Percentiles rank a stretch among this genome's conserved stretches.
Conservation (phyloP, 1,140 invertebrate genomes). For the Ceratina australensis region DNA sequence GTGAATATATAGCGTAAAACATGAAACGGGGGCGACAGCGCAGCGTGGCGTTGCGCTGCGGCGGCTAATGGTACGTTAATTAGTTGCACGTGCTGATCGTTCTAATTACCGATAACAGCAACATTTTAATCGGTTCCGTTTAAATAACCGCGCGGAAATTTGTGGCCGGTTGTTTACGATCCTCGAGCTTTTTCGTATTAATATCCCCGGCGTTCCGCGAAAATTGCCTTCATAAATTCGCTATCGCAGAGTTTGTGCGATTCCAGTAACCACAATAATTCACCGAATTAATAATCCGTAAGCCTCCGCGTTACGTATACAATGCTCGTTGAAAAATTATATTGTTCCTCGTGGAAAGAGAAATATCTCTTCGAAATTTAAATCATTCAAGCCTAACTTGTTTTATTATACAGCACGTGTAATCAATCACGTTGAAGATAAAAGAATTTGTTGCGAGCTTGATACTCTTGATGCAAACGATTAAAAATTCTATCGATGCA, state of each 20-base stretch:
- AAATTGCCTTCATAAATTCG: slow-evolving; percentile 43
- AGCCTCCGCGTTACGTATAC: not conserved
- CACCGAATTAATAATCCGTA: slow-evolving; percentile 37
- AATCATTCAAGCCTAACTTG: too few relatives aligned
- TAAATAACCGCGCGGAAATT: slow-evolving; percentile 48
- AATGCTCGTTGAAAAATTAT: not conserved
- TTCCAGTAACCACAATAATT: slow-evolving; percentile 32
- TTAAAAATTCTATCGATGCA: not conserved
- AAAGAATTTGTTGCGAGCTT: too few relatives aligned
- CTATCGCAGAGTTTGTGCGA: slow-evolving; percentile 3
- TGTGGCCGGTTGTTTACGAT: slow-evolving; percentile 44
- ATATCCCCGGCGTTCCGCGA: slow-evolving; percentile 15
- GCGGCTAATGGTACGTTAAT: slow-evolving; percentile 42
- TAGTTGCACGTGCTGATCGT: slow-evolving; percentile 51
- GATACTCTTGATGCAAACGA: too few relatives aligned
- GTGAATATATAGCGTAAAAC: slow-evolving; percentile 3
- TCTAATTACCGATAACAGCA: slow-evolving; percentile 48
- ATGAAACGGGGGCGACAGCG: not conserved
- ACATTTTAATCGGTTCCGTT: slow-evolving; percentile 48
- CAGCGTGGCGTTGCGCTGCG: too few relatives aligned
- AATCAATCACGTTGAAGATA: too few relatives aligned
- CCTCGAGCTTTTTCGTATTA: slow-evolving; percentile 41
- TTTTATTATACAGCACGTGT: too few relatives aligned
- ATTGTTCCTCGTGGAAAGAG: not conserved
- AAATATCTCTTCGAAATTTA: too few relatives aligned